A percentile compares a stretch with the other conserved stretches of the same genome.
These are phyloP conservation scores for Sussaba pulchella DNA, from an alignment of 2,888 invertebrate genomes.

Conservation along the genomic window DNA sequence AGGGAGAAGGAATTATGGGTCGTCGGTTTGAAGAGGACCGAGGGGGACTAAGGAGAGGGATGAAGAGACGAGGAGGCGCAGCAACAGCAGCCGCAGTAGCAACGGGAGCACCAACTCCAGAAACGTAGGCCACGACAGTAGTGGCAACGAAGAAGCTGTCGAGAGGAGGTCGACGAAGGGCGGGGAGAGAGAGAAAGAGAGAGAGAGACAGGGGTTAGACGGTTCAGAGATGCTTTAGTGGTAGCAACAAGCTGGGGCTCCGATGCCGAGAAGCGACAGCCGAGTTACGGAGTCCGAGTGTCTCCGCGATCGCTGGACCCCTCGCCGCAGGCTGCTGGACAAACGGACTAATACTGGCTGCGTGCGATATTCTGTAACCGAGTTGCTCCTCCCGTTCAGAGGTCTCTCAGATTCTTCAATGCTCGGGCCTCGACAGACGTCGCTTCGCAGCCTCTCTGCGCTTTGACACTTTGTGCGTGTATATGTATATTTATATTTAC, in stretches of 20 bases:
- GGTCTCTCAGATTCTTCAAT: constrained; percentile 5
- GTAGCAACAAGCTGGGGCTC: constrained; percentile 39
- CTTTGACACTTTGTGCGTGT: background rate
- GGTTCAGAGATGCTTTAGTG: constrained; percentile 42
- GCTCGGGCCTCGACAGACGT: constrained; percentile 2
- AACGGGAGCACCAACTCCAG: constrained; percentile 44
- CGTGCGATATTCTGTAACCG: constrained; percentile 47
- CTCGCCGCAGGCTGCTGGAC: constrained; percentile 52
- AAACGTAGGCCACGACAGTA: constrained; percentile 44
- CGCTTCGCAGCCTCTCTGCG: constrained; percentile 20
- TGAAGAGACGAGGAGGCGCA: constrained; percentile 62
- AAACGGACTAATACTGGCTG: constrained; percentile 44
- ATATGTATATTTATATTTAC: background rate
- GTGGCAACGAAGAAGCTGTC: constrained; percentile 56
- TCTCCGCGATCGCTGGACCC: constrained; percentile 45
- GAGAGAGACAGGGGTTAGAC: too few species aligned
- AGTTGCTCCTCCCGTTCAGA: constrained; percentile 22
- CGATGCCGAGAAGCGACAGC: constrained; percentile 15
- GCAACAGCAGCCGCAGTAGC: constrained; percentile 43
- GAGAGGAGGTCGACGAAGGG: constrained; percentile 6
- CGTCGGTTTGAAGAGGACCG: constrained; percentile 71
- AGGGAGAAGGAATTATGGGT: constrained; percentile 72
- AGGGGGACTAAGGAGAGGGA: constrained; percentile 70
- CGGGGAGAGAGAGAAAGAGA: too few species aligned
- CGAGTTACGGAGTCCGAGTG: constrained; percentile 40